Evolutionary conservation across 2,888 invertebrate species (phyloP).

Genomic region (Spilosoma lubricipeda): DNA sequence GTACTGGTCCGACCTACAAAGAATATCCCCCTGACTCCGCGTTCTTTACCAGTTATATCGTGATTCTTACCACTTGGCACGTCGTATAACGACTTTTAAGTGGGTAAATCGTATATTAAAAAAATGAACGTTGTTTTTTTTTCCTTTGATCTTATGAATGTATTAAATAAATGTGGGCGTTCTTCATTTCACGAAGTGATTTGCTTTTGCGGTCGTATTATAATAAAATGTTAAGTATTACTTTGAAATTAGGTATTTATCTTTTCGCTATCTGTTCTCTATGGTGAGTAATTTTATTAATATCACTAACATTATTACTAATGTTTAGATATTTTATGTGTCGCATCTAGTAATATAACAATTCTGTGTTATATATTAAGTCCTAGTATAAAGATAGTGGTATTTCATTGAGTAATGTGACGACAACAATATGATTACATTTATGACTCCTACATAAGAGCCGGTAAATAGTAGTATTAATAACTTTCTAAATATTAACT

Average conservation of each 20-base stretch:
- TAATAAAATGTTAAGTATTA: not conserved
- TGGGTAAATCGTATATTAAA: constrained; percentile 67
- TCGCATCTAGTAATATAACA: not conserved
- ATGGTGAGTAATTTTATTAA: not conserved
- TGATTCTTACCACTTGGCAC: constrained; percentile 71
- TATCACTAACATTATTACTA: not conserved
- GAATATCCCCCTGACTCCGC: constrained; percentile 58
- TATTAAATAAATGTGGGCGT: constrained; percentile 32
- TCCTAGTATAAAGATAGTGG: not conserved
- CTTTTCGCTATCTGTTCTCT: not conserved
- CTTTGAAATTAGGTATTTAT: not conserved
- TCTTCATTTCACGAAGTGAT: not conserved
- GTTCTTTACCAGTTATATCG: constrained; percentile 58
- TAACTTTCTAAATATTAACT: constrained; percentile 1
- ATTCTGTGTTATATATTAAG: not conserved
- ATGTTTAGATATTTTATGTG: not conserved
- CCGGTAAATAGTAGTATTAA: not conserved
- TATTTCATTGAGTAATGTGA: not conserved
- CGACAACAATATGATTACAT: not conserved
- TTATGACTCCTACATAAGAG: not conserved
- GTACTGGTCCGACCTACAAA: constrained; percentile 44
- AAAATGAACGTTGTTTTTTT: constrained; percentile 56
- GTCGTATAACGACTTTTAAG: constrained; percentile 66
- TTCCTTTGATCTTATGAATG: constrained; percentile 58
- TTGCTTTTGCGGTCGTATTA: not conserved